A percentile compares a stretch with the other conserved stretches of the same genome.
These are phyloP conservation scores for Lipophrys pholis DNA, from an alignment of 2,113 vertebrate species.

Conservation along the genomic window DNA sequence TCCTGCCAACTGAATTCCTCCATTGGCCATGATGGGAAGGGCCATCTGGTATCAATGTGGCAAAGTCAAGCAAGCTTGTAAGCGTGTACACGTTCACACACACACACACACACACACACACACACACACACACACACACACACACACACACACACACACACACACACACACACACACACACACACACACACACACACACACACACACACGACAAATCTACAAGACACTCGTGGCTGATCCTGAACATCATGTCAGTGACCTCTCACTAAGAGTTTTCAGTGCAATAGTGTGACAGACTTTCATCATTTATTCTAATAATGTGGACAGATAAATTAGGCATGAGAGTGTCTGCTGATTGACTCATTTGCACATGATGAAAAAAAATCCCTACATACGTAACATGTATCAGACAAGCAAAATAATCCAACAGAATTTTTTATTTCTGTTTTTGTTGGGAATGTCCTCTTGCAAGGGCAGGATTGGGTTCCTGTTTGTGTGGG, in stretches of 20 bases:
- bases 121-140: conserved; percentile 13
- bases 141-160: conserved; percentile 27
- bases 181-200: conserved; percentile 33
- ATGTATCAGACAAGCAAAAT: too few relatives aligned
- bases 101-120: conserved; percentile 16
- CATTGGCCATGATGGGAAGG: conserved; percentile 84
- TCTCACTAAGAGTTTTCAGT: conserved; percentile 13
- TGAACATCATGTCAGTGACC: conserved; percentile 63
- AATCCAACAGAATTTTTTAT: too few relatives aligned
- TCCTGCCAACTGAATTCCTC: conserved; percentile 86
- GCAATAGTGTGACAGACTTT: not conserved
- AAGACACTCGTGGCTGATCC: conserved; percentile 54
- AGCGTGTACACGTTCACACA: conserved; percentile 53
- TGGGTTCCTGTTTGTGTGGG: too few relatives aligned
- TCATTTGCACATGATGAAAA: not conserved
- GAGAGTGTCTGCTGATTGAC: not conserved
- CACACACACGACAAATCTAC: conserved; percentile 29
- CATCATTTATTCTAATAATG: not conserved
- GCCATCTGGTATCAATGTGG: conserved; percentile 86
- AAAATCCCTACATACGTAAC: too few relatives aligned
- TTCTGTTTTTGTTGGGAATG: too few relatives aligned
- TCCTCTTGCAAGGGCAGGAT: too few relatives aligned
- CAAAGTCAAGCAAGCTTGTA: conserved; percentile 79
- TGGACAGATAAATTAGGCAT: not conserved
- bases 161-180: conserved; percentile 34